phyloP scores from a whole-genome alignment of 1,140 invertebrate genomes.

The Melipona quadrifasciata region DNA sequence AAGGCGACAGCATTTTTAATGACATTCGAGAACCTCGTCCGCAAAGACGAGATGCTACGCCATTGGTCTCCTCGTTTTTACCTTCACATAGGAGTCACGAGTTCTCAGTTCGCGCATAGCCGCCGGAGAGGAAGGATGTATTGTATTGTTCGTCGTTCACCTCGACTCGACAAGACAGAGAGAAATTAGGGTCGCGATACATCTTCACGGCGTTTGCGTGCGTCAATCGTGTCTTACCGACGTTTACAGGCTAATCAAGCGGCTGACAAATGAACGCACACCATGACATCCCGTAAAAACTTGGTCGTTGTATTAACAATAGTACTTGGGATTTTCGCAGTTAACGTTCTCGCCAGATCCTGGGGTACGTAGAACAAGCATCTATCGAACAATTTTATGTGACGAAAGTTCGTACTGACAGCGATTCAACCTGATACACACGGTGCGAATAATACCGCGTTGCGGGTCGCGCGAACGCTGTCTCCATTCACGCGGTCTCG shows the following conservation, averaged over 20 bases:
- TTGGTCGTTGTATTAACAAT: slow-evolving; percentile 15
- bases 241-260: too few relatives aligned
- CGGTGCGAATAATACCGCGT: slow-evolving; percentile 12
- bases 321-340: slow-evolving; percentile 28
- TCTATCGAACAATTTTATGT: not conserved
- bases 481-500: slow-evolving; percentile 71
- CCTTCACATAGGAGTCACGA: slow-evolving; percentile 7
- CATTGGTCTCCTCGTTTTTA: slow-evolving; percentile 17
- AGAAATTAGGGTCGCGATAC: not conserved
- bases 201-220: not conserved
- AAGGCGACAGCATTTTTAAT: not conserved
- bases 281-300: slow-evolving; percentile 53
- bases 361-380: slow-evolving; percentile 60
- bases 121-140: slow-evolving; percentile 38
- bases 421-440: not conserved
- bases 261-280: slow-evolving; percentile 43
- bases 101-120: slow-evolving; percentile 58
- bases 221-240: not conserved
- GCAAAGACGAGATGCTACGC: not conserved
- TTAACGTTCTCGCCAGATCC: slow-evolving; percentile 47
- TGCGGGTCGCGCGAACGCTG: slow-evolving; percentile 37
- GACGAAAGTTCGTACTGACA: not conserved
- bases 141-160: not conserved
- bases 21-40: not conserved
- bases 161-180: not conserved